phyloP scores from a whole-genome alignment of 2,797 vertebrate species.

The Atherinosoma microstoma region DNA sequence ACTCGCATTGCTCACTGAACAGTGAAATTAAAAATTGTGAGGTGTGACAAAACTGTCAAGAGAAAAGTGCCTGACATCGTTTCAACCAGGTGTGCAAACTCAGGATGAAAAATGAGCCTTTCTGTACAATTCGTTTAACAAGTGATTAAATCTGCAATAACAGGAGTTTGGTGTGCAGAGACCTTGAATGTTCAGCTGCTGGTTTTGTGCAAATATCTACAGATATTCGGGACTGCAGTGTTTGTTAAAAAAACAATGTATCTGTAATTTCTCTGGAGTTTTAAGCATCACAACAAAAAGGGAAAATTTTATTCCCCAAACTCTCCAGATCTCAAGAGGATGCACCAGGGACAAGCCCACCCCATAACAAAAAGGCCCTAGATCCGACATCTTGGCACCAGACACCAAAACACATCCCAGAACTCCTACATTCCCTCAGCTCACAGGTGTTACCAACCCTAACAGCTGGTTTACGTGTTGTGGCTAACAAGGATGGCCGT shows the following conservation, averaged over 20 bases:
- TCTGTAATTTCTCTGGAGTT: background rate
- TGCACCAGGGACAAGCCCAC: background rate
- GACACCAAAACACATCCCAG: background rate
- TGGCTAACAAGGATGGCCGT: background rate
- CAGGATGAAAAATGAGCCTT: constrained; percentile 54
- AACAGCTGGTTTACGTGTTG: background rate
- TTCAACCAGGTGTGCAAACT: constrained; percentile 53
- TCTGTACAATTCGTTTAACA: constrained; percentile 51
- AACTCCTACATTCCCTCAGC: background rate
- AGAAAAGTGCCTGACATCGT: constrained; percentile 25
- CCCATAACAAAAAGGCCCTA: background rate
- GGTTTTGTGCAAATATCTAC: constrained; percentile 31
- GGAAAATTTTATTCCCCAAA: background rate
- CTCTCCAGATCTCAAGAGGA: background rate
- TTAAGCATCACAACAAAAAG: background rate
- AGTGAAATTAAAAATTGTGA: constrained; percentile 77
- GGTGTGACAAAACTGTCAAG: constrained; percentile 67
- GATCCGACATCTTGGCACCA: background rate
- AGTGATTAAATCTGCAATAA: constrained; percentile 64
- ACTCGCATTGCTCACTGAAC: constrained; percentile 64
- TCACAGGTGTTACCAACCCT: background rate
- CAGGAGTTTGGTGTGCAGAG: constrained; percentile 37
- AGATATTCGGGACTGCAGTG: background rate
- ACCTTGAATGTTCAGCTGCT: constrained; percentile 21
- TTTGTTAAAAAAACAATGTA: background rate